These are phyloP conservation scores for Leucophenga montana DNA, from an alignment of 2,888 invertebrate species.

Conservation along the genomic window DNA sequence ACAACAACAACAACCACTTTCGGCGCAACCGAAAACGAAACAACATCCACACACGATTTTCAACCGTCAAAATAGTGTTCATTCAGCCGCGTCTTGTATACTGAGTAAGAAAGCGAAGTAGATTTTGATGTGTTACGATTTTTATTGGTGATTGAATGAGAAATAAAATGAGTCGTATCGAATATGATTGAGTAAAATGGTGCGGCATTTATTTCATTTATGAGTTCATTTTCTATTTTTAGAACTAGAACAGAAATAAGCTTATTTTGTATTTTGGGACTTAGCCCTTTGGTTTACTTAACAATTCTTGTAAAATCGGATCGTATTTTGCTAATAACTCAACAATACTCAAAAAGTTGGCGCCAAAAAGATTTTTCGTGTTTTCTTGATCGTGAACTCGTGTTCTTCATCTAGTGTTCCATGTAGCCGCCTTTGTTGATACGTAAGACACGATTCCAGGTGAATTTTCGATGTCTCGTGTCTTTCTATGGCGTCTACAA, in stretches of 20 bases:
- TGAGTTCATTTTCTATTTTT: conserved; percentile 29
- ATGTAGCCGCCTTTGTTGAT: conserved; percentile 32
- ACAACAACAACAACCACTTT: conserved; percentile 1
- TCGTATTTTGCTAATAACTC: conserved; percentile 11
- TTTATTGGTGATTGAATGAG: no score
- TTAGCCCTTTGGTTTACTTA: conserved; percentile 28
- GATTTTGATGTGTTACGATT: conserved; percentile 34
- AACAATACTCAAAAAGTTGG: conserved; percentile 26
- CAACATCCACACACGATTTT: no score
- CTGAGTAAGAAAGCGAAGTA: no score
- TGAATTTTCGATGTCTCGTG: conserved; percentile 33
- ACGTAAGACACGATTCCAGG: conserved; percentile 28
- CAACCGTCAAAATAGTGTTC: no score
- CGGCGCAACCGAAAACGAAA: no score
- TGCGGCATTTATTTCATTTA: neutral
- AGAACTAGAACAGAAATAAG: conserved; percentile 28
- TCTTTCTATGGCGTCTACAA: conserved; percentile 32
- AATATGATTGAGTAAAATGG: no score
- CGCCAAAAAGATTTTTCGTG: conserved; percentile 31
- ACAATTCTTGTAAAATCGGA: conserved; percentile 30
- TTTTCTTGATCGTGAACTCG: conserved; percentile 32
- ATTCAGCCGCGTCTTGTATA: no score
- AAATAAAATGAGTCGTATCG: no score
- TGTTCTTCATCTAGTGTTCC: conserved; percentile 32
- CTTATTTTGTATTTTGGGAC: conserved; percentile 26